These are phyloP conservation scores for Neosalanx taihuensis DNA, from an alignment of 2,797 vertebrate species.

Conservation along the genomic window DNA sequence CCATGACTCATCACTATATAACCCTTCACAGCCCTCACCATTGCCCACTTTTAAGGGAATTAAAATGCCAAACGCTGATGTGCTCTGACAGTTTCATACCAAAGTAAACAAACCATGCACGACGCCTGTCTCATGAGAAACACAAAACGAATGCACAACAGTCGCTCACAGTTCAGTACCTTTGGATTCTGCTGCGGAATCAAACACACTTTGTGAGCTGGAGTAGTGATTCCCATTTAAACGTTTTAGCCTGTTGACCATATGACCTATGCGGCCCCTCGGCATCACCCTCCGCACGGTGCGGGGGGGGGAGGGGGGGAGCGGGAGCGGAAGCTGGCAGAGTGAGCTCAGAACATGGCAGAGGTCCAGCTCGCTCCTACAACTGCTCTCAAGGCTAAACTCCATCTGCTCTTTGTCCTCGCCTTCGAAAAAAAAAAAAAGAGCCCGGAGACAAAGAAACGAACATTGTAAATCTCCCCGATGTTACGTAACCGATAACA, in stretches of 20 bases:
- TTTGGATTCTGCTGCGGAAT: not conserved
- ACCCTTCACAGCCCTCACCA: constrained; percentile 12
- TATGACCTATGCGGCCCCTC: constrained; percentile 41
- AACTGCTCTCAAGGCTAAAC: constrained; percentile 52
- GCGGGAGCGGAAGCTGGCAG: constrained; percentile 52
- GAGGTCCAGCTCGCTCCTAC: constrained; percentile 58
- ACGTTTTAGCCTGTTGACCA: constrained; percentile 49
- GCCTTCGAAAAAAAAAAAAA: constrained; percentile 35
- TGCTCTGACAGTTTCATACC: constrained; percentile 25
- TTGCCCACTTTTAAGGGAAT: constrained; percentile 19
- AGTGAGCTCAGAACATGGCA: constrained; percentile 62
- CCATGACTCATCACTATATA: constrained; percentile 12
- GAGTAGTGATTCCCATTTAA: constrained; percentile 22
- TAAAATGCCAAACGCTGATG: constrained; percentile 23
- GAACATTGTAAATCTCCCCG: constrained; percentile 60
- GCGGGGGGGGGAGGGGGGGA: constrained; percentile 8
- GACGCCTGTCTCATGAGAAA: constrained; percentile 6
- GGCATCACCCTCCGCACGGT: constrained; percentile 29
- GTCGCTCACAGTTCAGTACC: not conserved
- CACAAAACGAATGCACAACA: constrained; percentile 13
- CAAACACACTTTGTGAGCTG: not conserved
- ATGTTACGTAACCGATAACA: constrained; percentile 59
- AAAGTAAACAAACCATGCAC: constrained; percentile 14
- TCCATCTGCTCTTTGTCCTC: constrained; percentile 51
- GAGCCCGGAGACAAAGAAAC: constrained; percentile 53